Conservation (phyloP, 2,113 vertebrate species). For the Tichodroma muraria region DNA sequence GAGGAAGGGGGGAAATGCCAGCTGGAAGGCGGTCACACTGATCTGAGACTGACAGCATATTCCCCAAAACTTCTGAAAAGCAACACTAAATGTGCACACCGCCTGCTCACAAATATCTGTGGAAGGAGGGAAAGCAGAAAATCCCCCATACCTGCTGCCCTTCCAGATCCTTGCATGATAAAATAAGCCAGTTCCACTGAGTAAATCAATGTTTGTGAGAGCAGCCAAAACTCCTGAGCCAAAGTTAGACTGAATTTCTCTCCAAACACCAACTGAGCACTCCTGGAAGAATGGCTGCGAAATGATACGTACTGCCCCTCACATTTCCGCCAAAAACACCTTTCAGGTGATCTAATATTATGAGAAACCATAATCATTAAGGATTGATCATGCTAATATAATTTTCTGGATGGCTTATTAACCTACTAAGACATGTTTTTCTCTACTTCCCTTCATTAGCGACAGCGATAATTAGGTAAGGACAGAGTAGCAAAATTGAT, state of each 20-base stretch:
- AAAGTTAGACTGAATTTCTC: constrained; percentile 8
- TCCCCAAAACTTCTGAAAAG: constrained; percentile 22
- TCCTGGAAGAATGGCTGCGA: constrained; percentile 10
- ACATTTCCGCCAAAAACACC: constrained; percentile 6
- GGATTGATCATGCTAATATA: constrained; percentile 68
- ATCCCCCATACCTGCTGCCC: background rate
- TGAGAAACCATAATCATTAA: constrained; percentile 68
- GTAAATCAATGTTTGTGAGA: constrained; percentile 5
- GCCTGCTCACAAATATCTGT: constrained; percentile 12
- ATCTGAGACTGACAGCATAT: constrained; percentile 14
- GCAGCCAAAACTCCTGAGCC: background rate
- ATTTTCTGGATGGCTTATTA: constrained; percentile 76
- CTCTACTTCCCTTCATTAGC: constrained; percentile 70
- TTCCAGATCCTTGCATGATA: background rate
- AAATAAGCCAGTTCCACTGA: constrained; percentile 23
- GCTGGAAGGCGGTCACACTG: constrained; percentile 31
- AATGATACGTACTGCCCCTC: constrained; percentile 15
- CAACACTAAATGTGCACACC: background rate
- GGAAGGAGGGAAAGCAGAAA: constrained; percentile 3
- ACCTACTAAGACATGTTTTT: constrained; percentile 68
- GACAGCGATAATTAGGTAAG: constrained; percentile 65
- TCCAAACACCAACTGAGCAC: constrained; percentile 1
- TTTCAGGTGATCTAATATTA: constrained; percentile 68
- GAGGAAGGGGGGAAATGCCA: background rate
- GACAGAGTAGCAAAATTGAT: constrained; percentile 62